Conservation (phyloP, 2,113 vertebrate species). For the Forbesichthys agassizii region DNA sequence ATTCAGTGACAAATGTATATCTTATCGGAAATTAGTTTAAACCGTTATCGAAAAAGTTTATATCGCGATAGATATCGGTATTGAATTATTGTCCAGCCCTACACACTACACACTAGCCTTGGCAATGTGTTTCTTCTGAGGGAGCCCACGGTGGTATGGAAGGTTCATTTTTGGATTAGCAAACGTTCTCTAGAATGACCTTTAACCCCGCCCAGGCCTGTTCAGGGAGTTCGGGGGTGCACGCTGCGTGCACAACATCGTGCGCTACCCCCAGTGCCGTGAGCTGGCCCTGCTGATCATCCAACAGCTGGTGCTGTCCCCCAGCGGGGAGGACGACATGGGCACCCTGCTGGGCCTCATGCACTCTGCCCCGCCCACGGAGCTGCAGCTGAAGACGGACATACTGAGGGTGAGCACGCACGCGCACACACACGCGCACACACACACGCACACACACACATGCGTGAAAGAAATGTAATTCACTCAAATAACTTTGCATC, state of each 20-base stretch:
- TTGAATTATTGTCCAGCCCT: too few relatives aligned
- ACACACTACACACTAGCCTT: background rate
- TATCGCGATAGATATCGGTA: too few relatives aligned
- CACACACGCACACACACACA: conserved; percentile 8
- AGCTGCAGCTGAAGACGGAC: conserved; percentile 94
- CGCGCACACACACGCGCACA: conserved; percentile 8
- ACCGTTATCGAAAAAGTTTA: too few relatives aligned
- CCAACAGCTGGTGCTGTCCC: conserved; percentile 93
- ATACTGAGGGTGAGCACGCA: conserved; percentile 84
- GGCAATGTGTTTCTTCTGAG: background rate
- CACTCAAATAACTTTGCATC: background rate
- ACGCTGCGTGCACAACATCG: conserved; percentile 95
- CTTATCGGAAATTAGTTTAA: too few relatives aligned
- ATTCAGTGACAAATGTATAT: too few relatives aligned
- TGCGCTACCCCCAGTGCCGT: conserved; percentile 93
- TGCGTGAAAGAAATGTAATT: background rate
- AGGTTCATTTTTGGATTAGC: background rate
- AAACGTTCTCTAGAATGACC: background rate
- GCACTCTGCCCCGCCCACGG: conserved; percentile 91
- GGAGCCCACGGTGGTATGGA: background rate
- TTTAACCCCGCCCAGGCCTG: conserved; percentile 75
- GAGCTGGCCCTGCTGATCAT: conserved; percentile 95
- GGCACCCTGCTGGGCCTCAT: conserved; percentile 96
- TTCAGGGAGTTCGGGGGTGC: conserved; percentile 98
- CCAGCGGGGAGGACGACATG: conserved; percentile 97